These are phyloP conservation scores for Cariama cristata DNA, from an alignment of 2,113 vertebrate species.

Conservation along the genomic window DNA sequence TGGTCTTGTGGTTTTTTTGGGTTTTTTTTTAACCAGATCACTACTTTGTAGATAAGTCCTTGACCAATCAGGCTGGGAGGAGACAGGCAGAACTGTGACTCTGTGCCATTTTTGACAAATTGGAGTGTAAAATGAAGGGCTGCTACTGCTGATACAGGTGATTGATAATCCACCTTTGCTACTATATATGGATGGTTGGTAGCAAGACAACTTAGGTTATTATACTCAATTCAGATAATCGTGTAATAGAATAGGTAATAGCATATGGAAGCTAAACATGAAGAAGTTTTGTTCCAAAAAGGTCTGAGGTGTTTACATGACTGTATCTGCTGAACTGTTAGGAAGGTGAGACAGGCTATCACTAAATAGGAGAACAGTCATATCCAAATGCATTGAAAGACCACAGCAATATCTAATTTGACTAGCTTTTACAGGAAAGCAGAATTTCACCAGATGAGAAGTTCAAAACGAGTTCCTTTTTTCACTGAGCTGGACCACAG, in stretches of 20 bases:
- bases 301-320: neutral
- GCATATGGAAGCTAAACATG: neutral
- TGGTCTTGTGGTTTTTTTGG: neutral
- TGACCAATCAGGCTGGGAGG: neutral
- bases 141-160: fast-evolving
- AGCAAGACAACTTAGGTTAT: neutral
- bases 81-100: neutral
- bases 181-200: fast-evolving
- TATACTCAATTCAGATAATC: neutral
- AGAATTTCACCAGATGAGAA: neutral
- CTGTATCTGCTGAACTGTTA: neutral
- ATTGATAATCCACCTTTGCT: neutral
- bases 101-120: neutral
- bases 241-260: neutral
- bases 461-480: neutral
- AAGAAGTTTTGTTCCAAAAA: neutral
- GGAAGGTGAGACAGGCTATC: neutral
- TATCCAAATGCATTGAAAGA: neutral
- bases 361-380: neutral
- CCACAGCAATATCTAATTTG: neutral
- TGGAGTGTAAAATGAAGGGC: neutral
- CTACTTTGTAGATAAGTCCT: neutral
- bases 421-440: neutral
- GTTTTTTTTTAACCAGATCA: neutral
- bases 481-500: neutral